These are phyloP conservation scores for Catostylus mosaicus DNA, from an alignment of 30 jellyfish, hydroid and myxozoan genomes.

Conservation along the genomic window DNA sequence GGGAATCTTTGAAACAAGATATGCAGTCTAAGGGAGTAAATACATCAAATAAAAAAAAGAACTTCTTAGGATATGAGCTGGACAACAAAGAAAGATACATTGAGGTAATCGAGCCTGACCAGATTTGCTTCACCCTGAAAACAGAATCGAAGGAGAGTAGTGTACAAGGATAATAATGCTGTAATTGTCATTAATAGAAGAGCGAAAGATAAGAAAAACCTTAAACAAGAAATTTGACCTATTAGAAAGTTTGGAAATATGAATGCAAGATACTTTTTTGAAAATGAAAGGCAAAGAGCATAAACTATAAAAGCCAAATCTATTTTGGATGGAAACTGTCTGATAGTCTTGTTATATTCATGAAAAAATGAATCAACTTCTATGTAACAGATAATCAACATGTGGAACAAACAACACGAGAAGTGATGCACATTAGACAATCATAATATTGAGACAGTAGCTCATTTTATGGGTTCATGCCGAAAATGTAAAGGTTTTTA, in stretches of 20 bases:
- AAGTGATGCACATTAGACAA: background rate
- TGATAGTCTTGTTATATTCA: conserved; percentile 1
- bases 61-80: conserved; percentile 1
- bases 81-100: background rate
- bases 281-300: background rate
- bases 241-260: background rate
- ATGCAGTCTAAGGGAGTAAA: conserved; percentile 32
- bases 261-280: background rate
- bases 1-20: conserved; percentile 44
- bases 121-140: background rate
- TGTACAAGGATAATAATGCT: background rate
- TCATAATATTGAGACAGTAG: background rate
- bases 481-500: background rate
- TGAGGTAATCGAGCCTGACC: conserved; percentile 16
- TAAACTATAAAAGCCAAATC: background rate
- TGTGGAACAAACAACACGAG: background rate
- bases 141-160: background rate
- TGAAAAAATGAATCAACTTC: background rate
- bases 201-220: background rate
- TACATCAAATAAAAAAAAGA: conserved; percentile 18
- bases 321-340: background rate
- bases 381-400: background rate
- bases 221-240: conserved; percentile 4
- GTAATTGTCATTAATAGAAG: background rate
- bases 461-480: conserved; percentile 7